These are phyloP conservation scores for Passer domesticus DNA, from an alignment of 2,113 vertebrate genomes.

Conservation along the genomic window DNA sequence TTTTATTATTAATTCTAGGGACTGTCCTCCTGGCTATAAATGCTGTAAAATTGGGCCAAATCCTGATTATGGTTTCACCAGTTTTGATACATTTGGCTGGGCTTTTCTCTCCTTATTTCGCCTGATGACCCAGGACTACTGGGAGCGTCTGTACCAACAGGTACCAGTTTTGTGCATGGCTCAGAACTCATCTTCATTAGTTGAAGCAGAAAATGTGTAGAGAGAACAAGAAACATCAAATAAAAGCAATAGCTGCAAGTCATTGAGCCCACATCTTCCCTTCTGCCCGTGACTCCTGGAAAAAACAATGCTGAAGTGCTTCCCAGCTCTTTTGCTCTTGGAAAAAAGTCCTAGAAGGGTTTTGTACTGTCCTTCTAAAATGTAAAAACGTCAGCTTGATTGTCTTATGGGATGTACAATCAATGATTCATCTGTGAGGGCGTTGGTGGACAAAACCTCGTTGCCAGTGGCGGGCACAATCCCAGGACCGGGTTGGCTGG, in stretches of 20 bases:
- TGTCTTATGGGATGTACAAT: rapidly evolving
- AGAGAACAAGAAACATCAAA: background rate
- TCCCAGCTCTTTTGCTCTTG: background rate
- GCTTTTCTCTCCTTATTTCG: slow-evolving; percentile 93
- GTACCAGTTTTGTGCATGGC: slow-evolving; percentile 59
- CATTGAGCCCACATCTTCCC: rapidly evolving
- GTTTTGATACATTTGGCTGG: slow-evolving; percentile 94
- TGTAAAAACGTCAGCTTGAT: rapidly evolving
- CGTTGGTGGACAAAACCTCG: background rate
- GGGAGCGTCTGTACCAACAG: slow-evolving; percentile 97
- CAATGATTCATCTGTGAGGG: rapidly evolving
- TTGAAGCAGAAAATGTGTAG: background rate
- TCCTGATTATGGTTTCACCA: slow-evolving; percentile 91
- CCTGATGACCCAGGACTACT: slow-evolving; percentile 95
- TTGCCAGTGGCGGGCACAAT: rapidly evolving
- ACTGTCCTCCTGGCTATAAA: slow-evolving; percentile 80
- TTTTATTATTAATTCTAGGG: slow-evolving; percentile 64
- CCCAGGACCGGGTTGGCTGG: background rate
- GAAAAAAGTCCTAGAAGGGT: background rate
- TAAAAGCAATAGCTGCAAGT: background rate
- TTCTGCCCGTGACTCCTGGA: background rate
- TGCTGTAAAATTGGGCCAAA: slow-evolving; percentile 83
- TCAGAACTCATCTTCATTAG: background rate
- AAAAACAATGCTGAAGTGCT: background rate
- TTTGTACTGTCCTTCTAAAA: background rate